Evolutionary conservation across 2,888 invertebrate species (phyloP).

Genomic region (Leptopilina syphax): DNA sequence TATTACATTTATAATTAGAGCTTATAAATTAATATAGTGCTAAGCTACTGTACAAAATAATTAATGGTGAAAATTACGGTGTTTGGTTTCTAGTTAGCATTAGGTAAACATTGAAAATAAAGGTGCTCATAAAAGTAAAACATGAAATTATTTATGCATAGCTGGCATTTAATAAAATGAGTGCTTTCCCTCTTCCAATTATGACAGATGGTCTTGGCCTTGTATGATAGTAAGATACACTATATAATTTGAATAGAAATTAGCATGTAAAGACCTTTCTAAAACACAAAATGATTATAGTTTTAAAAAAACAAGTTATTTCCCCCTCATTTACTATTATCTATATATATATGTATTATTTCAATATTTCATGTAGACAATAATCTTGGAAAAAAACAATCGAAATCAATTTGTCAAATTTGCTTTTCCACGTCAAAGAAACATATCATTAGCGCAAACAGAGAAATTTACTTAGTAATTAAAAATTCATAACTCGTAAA

Average conservation of each 20-base stretch:
- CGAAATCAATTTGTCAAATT: too few relatives aligned
- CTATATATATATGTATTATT: neutral
- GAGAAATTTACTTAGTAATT: neutral
- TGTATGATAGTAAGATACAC: slow-evolving; percentile 24
- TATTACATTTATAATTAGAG: too few relatives aligned
- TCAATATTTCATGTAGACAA: too few relatives aligned
- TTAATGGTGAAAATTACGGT: slow-evolving; percentile 6
- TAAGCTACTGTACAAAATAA: neutral
- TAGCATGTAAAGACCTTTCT: slow-evolving; percentile 24
- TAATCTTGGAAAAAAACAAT: too few relatives aligned
- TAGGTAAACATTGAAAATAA: slow-evolving; percentile 35
- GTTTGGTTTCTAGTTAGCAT: slow-evolving; percentile 1
- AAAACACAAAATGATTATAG: slow-evolving; percentile 21
- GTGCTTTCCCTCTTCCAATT: slow-evolving; percentile 35
- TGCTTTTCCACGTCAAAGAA: too few relatives aligned
- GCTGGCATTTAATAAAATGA: slow-evolving; percentile 36
- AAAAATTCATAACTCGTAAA: neutral
- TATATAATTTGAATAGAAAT: slow-evolving; percentile 38
- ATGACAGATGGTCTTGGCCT: slow-evolving; percentile 30
- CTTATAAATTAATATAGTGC: neutral
- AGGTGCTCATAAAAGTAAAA: slow-evolving; percentile 31
- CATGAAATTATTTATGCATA: slow-evolving; percentile 32
- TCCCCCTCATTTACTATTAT: neutral
- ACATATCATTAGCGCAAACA: neutral
- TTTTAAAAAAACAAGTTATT: slow-evolving; percentile 14